These are phyloP conservation scores for Hartigia nigra DNA, from an alignment of 2,888 invertebrate genomes.

Conservation along the genomic window DNA sequence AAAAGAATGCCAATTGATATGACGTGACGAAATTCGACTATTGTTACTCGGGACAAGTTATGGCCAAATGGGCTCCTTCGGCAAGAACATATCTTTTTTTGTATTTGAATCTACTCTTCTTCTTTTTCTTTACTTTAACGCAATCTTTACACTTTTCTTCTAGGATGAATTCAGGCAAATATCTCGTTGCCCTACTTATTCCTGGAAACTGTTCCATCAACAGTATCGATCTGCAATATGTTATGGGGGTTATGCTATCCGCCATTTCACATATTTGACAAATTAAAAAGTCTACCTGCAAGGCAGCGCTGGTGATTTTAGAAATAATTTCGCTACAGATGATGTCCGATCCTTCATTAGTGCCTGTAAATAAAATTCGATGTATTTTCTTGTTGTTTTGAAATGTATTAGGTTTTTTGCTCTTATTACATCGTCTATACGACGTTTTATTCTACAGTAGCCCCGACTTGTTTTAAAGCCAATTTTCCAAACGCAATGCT, in stretches of 20 bases:
- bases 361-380: constrained; percentile 24
- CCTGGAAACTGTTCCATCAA: constrained; percentile 65
- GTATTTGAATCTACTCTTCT: constrained; percentile 66
- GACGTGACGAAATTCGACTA: not conserved
- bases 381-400: not conserved
- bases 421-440: constrained; percentile 14
- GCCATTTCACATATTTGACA: not conserved
- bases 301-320: constrained; percentile 47
- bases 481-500: constrained; percentile 60
- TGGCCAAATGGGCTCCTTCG: constrained; percentile 69
- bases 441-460: constrained; percentile 67
- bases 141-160: constrained; percentile 54
- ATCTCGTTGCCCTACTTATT: constrained; percentile 65
- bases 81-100: constrained; percentile 67
- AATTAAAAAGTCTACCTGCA: constrained; percentile 47
- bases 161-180: constrained; percentile 69
- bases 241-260: not conserved
- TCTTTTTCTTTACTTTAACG: constrained; percentile 49
- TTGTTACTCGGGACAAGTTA: constrained; percentile 70
- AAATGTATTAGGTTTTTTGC: not conserved
- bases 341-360: constrained; percentile 25
- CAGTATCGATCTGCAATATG: constrained; percentile 63
- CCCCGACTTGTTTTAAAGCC: constrained; percentile 66
- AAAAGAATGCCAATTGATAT: not conserved
- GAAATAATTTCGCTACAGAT: constrained; percentile 42